Percentiles rank a stretch among this genome's conserved stretches.
phyloP scores from a whole-genome alignment of 1,140 invertebrate genomes.

The Campoletis sonorensis region DNA sequence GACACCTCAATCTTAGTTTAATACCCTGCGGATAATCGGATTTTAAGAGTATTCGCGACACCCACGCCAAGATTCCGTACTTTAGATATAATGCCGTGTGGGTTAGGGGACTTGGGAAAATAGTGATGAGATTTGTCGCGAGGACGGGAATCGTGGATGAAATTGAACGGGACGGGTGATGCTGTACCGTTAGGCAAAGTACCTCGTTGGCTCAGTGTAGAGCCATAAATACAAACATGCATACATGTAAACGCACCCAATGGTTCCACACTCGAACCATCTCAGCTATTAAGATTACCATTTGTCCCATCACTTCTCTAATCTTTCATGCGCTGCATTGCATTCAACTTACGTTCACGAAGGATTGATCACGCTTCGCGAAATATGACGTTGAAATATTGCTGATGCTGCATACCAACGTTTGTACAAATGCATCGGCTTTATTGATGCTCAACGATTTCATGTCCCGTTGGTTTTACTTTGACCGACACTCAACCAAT shows the following conservation, averaged over 20 bases:
- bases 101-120: background rate
- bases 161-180: background rate
- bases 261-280: background rate
- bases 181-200: conserved; percentile 29
- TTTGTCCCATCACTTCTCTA: background rate
- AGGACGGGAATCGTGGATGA: background rate
- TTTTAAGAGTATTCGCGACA: background rate
- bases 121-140: background rate
- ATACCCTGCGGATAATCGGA: background rate
- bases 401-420: background rate
- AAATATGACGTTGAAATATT: conserved; percentile 17
- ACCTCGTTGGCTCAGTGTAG: background rate
- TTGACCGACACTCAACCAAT: background rate
- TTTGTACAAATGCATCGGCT: background rate
- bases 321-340: background rate
- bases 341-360: background rate
- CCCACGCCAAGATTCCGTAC: background rate
- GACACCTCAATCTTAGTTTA: background rate
- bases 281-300: background rate
- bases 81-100: background rate
- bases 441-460: background rate
- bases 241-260: background rate
- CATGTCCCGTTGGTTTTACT: background rate
- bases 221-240: background rate
- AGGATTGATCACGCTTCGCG: background rate